A percentile compares a stretch with the other conserved stretches of the same genome.
phyloP scores from a whole-genome alignment of 1,140 invertebrate genomes.

The Drosophila leontia region DNA sequence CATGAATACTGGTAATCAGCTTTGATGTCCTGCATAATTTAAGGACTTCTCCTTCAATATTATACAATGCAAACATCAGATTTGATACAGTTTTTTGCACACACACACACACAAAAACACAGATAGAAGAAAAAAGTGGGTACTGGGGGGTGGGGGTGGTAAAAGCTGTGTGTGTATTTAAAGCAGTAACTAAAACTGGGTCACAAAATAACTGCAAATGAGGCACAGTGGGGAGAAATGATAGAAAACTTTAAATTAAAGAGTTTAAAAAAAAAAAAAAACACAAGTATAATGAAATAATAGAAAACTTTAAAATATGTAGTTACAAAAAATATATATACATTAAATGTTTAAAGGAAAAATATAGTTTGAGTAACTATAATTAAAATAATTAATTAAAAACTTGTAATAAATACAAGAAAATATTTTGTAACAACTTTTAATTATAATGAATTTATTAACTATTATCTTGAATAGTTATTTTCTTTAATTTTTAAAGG shows the following conservation, averaged over 20 bases:
- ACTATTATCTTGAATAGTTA: not conserved
- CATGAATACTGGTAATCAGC: conserved; percentile 2
- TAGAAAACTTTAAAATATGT: too few species aligned
- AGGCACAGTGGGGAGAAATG: conserved; percentile 41
- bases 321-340: too few species aligned
- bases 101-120: too few species aligned
- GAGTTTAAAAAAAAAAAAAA: too few species aligned
- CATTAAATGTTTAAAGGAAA: too few species aligned
- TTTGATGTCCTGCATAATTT: conserved; percentile 22
- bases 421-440: too few species aligned
- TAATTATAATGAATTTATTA: not conserved
- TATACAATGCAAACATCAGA: conserved; percentile 20
- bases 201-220: conserved; percentile 67
- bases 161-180: conserved; percentile 41
- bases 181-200: conserved; percentile 68
- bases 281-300: too few species aligned
- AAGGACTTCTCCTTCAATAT: conserved; percentile 12
- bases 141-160: not conserved
- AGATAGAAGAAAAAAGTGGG: not conserved
- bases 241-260: too few species aligned
- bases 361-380: not conserved
- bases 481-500: not conserved
- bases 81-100: conserved; percentile 16
- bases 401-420: not conserved
- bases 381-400: not conserved